Percentiles rank a stretch among this genome's conserved stretches.
phyloP scores from a whole-genome alignment of 2,888 invertebrate species.

The Tromatobia lineatoria region DNA sequence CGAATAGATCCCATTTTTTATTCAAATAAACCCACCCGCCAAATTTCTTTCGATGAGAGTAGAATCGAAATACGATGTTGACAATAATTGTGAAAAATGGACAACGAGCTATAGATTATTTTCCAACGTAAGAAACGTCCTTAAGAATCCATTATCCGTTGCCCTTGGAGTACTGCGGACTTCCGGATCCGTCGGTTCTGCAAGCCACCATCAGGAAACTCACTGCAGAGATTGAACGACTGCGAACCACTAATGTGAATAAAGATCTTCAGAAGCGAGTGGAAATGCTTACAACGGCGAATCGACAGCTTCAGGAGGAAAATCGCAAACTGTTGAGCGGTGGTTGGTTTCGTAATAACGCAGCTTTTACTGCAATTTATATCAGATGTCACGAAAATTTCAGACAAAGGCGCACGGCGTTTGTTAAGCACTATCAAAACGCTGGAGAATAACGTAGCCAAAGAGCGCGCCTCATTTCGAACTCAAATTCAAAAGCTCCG shows the following conservation, averaged over 20 bases:
- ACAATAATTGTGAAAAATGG: slow-evolving; percentile 13
- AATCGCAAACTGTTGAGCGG: slow-evolving; percentile 74
- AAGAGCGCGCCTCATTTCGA: slow-evolving; percentile 85
- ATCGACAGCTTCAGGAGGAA: slow-evolving; percentile 76
- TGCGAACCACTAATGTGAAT: slow-evolving; percentile 76
- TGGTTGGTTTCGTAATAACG: slow-evolving; percentile 58
- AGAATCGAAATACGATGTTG: background rate
- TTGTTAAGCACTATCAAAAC: slow-evolving; percentile 84
- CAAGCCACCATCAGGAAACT: slow-evolving; percentile 86
- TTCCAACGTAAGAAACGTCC: slow-evolving; percentile 70
- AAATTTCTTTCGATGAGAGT: background rate
- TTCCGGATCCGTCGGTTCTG: slow-evolving; percentile 86
- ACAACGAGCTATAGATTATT: slow-evolving; percentile 64
- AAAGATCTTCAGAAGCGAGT: slow-evolving; percentile 80
- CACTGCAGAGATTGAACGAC: slow-evolving; percentile 85
- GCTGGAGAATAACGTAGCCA: slow-evolving; percentile 84
- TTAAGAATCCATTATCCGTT: slow-evolving; percentile 87
- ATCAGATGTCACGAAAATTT: slow-evolving; percentile 36
- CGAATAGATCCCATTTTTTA: too few species aligned
- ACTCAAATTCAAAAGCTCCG: slow-evolving; percentile 84
- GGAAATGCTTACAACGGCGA: slow-evolving; percentile 74
- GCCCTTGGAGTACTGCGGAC: slow-evolving; percentile 87
- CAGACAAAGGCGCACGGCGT: slow-evolving; percentile 74
- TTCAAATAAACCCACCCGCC: background rate
- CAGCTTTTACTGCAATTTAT: slow-evolving; percentile 7